Conservation (phyloP, 2,888 invertebrate genomes). For the Catocala sponsa region DNA sequence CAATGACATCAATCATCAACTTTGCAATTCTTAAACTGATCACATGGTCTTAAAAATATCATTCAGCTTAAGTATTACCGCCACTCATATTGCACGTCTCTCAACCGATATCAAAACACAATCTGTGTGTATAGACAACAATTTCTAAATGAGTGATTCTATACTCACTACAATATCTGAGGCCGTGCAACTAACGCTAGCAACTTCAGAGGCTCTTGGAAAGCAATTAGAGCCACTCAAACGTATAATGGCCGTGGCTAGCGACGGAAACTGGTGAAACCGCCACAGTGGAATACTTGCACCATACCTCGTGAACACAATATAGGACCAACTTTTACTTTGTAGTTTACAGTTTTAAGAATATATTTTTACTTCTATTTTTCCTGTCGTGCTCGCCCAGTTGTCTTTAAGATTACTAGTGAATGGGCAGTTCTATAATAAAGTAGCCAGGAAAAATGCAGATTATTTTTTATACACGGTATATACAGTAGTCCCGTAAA, state of each 20-base stretch:
- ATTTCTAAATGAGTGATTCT: slow-evolving; percentile 35
- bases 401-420: too few species aligned
- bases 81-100: background rate
- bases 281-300: slow-evolving; percentile 22
- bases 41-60: too few species aligned
- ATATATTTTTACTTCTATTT: too few species aligned
- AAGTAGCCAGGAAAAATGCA: too few species aligned
- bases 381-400: too few species aligned
- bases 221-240: slow-evolving; percentile 63
- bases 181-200: slow-evolving; percentile 40
- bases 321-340: background rate
- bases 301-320: slow-evolving; percentile 8
- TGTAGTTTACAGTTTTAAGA: slow-evolving; percentile 4
- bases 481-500: too few species aligned
- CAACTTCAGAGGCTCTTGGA: slow-evolving; percentile 47
- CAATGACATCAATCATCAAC: too few species aligned
- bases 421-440: too few species aligned
- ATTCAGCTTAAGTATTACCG: too few species aligned
- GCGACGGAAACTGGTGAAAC: slow-evolving; percentile 12
- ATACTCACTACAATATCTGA: slow-evolving; percentile 20
- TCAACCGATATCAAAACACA: background rate
- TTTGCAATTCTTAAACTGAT: too few species aligned
- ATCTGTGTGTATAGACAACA: slow-evolving; percentile 10
- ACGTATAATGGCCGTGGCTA: slow-evolving; percentile 53
- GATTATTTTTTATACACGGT: too few species aligned